These are phyloP conservation scores for Hipposideros armiger DNA, from an alignment of 2,113 vertebrate species.

Conservation along the genomic window DNA sequence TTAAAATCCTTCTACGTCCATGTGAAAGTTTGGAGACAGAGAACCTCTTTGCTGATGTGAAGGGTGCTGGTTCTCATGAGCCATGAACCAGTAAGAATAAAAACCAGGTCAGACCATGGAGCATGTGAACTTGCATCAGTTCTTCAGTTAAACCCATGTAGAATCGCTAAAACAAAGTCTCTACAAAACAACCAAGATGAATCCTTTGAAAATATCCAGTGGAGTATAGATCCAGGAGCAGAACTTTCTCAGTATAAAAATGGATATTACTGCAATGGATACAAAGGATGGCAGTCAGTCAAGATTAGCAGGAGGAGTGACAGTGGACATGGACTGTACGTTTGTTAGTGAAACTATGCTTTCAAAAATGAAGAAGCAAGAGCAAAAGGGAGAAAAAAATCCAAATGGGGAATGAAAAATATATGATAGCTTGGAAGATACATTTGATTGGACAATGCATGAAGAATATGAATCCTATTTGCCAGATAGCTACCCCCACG, in stretches of 20 bases:
- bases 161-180: slow-evolving; percentile 84
- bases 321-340: slow-evolving; percentile 93
- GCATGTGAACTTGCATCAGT: slow-evolving; percentile 91
- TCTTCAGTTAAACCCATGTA: slow-evolving; percentile 91
- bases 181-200: slow-evolving; percentile 84
- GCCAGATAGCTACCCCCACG: no score
- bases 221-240: slow-evolving; percentile 95
- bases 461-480: no score
- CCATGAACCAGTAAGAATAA: slow-evolving; percentile 83
- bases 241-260: slow-evolving; percentile 92
- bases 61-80: slow-evolving; percentile 85
- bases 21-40: slow-evolving; percentile 81
- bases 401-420: slow-evolving; percentile 34
- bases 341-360: slow-evolving; percentile 94
- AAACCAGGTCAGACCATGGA: slow-evolving; percentile 82
- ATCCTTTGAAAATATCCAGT: slow-evolving; percentile 90
- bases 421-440: no score
- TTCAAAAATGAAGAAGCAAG: slow-evolving; percentile 86
- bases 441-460: no score
- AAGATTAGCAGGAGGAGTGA: slow-evolving; percentile 85
- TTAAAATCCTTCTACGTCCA: slow-evolving; percentile 80
- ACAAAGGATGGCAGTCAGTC: slow-evolving; percentile 85
- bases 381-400: slow-evolving; percentile 76
- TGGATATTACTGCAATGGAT: slow-evolving; percentile 87
- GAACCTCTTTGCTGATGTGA: slow-evolving; percentile 82